A percentile compares a stretch with the other conserved stretches of the same genome.
Conservation (phyloP, 2,797 vertebrate species). For the Gymnoscopelus microlampas region DNA sequence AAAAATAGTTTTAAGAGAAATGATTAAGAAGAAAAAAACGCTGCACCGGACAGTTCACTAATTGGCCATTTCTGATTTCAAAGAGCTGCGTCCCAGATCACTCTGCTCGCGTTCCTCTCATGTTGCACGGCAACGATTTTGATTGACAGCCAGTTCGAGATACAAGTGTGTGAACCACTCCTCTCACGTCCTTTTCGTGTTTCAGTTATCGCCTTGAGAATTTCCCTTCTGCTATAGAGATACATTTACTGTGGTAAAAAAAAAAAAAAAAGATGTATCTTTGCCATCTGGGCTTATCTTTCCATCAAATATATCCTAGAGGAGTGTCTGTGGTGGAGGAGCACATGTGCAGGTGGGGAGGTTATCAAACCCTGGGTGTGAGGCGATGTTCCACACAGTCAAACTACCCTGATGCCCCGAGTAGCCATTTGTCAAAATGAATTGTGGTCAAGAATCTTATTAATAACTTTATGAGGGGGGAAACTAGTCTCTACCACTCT, state of each 20-base stretch:
- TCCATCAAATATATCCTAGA: slow-evolving; percentile 83
- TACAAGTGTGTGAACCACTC: slow-evolving; percentile 53
- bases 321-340: slow-evolving; percentile 60
- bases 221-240: slow-evolving; percentile 53
- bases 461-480: slow-evolving; percentile 73
- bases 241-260: slow-evolving; percentile 43
- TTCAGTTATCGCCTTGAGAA: slow-evolving; percentile 68
- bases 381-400: slow-evolving; percentile 80
- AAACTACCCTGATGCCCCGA: slow-evolving; percentile 78
- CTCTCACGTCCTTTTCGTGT: slow-evolving; percentile 69
- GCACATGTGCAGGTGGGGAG: slow-evolving; percentile 76
- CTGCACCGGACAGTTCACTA: slow-evolving; percentile 68
- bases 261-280: slow-evolving; percentile 54
- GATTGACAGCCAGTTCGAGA: slow-evolving; percentile 69
- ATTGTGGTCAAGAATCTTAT: slow-evolving; percentile 82
- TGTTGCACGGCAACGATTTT: slow-evolving; percentile 28
- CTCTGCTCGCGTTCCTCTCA: slow-evolving; percentile 21
- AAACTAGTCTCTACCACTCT: slow-evolving; percentile 32
- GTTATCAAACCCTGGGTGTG: slow-evolving; percentile 81
- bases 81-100: slow-evolving; percentile 42
- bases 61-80: slow-evolving; percentile 72
- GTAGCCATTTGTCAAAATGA: slow-evolving; percentile 86
- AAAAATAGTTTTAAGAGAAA: background rate
- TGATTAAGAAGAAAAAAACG: slow-evolving; percentile 38
- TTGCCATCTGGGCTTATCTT: slow-evolving; percentile 79